Evolutionary conservation across 2,888 invertebrate genomes (phyloP).

Genomic region (Cheilosia pagana): DNA sequence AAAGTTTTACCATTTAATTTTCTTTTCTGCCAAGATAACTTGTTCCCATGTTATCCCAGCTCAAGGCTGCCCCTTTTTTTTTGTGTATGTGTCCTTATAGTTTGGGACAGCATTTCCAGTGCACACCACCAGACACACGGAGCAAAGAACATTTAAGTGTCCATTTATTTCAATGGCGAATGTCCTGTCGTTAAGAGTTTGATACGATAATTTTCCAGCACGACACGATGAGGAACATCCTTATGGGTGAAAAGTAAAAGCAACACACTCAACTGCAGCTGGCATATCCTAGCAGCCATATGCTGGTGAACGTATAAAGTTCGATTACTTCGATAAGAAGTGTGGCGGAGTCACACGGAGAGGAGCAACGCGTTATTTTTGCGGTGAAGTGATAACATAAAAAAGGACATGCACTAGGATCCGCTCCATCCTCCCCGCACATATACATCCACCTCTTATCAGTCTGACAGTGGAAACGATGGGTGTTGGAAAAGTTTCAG

Average conservation of each 20-base stretch:
- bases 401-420: slow-evolving; percentile 35
- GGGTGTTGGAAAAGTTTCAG: slow-evolving; percentile 37
- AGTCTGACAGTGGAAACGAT: slow-evolving; percentile 20
- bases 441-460: slow-evolving; percentile 26
- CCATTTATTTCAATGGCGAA: slow-evolving; percentile 67
- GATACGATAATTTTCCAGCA: slow-evolving; percentile 58
- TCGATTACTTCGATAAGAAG: slow-evolving; percentile 60
- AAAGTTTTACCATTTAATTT: slow-evolving; percentile 69
- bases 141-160: slow-evolving; percentile 50
- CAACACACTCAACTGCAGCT: slow-evolving; percentile 30
- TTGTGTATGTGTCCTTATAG: neutral
- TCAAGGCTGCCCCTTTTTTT: slow-evolving; percentile 4
- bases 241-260: neutral
- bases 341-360: neutral
- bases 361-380: slow-evolving; percentile 50
- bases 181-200: slow-evolving; percentile 68
- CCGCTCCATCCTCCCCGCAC: neutral
- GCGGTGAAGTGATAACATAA: slow-evolving; percentile 65
- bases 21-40: slow-evolving; percentile 61
- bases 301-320: slow-evolving; percentile 33
- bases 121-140: slow-evolving; percentile 19
- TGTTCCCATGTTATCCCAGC: slow-evolving; percentile 36
- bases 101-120: slow-evolving; percentile 11
- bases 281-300: slow-evolving; percentile 51
- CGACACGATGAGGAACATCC: slow-evolving; percentile 28